Evolutionary conservation across 2,888 invertebrate genomes (phyloP).

Genomic region (Odontocerum albicorne): DNA sequence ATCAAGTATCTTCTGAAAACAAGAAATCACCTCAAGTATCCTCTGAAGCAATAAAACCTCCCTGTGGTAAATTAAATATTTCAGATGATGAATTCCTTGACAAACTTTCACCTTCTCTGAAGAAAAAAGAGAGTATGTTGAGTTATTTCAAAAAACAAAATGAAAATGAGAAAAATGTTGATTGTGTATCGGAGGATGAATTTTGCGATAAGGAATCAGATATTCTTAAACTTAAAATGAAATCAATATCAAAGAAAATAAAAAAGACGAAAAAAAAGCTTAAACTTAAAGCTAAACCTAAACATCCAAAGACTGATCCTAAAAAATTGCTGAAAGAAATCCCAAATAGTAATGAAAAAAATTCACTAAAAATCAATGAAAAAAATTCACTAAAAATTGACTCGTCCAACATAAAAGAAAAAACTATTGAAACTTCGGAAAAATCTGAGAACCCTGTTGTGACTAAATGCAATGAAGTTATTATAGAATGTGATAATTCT

Average conservation of each 20-base stretch:
- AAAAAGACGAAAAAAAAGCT: conserved; percentile 42
- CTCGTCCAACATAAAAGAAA: conserved; percentile 1
- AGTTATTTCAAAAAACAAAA: conserved; percentile 61
- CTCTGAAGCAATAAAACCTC: too few relatives aligned
- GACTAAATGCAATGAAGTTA: too few relatives aligned
- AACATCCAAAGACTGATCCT: too few relatives aligned
- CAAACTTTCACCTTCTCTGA: conserved; percentile 60
- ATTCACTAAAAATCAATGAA: conserved; percentile 40
- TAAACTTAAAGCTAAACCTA: conserved; percentile 37
- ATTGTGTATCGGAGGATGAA: neutral
- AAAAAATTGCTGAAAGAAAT: conserved; percentile 1
- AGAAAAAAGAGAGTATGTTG: conserved; percentile 61
- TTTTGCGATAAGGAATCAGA: conserved; percentile 15
- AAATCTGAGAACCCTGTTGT: too few relatives aligned
- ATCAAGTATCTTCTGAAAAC: too few relatives aligned
- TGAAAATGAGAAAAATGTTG: conserved; percentile 37
- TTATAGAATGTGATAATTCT: too few relatives aligned
- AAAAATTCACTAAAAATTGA: conserved; percentile 21
- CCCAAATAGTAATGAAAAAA: conserved; percentile 37
- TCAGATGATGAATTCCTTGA: conserved; percentile 53
- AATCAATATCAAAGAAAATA: conserved; percentile 44
- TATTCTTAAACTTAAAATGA: conserved; percentile 48
- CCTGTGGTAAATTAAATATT: too few relatives aligned
- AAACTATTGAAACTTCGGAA: neutral
- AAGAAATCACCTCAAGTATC: too few relatives aligned